Evolutionary conservation across 1,140 invertebrate genomes (phyloP), one percentile per base, ranked within the genome.

Genomic region (Subanguina moxae): DNA sequence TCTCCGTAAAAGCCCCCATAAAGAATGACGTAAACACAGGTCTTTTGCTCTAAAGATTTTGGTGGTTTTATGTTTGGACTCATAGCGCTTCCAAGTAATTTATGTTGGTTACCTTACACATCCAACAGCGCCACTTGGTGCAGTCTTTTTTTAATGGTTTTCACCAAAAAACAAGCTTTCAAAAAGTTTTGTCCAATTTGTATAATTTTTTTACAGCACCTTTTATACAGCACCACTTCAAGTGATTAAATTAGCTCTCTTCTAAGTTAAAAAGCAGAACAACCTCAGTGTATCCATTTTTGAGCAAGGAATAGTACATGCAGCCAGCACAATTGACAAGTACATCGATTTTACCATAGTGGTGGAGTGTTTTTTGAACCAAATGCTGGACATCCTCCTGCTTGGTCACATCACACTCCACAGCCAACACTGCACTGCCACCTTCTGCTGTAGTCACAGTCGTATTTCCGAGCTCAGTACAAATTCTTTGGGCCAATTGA

Each of bases 321-420:
- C 82, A 75, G 8, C 84, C 84, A 65, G 84, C 84, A 75, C 82
- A 82, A 73, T 85, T 85, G n/a, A 85, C 82, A 13, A 85, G 62
- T 32, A 84, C 82, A 71, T 85, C 84, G 32, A 84, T 77, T 58
- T 83, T 76, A n/a, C 84, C 85, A 48, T 85, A 78, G 25, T 43
- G 38, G 13, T 74, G 32, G 5, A 78, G 30, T 45, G 66, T 67
- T 45, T 57, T 52, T 9, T 28, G 3, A 42, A 67, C 65, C 59
- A 78, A 25, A n/a, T 57, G 30, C 32, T 62, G 21, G 19, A 77
- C 72, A 17, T 80, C 59, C 17, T 76, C 76, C 11, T 21, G 15
- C 8, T 45, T 67, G n/a, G 76, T 71, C 5, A 78, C 62, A 46
- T 78, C 76, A 46, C 76, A 78, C 59, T 62, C 46, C 1, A 81